Conservation (phyloP, 2,797 vertebrate species). For the Limosa lapponica region DNA sequence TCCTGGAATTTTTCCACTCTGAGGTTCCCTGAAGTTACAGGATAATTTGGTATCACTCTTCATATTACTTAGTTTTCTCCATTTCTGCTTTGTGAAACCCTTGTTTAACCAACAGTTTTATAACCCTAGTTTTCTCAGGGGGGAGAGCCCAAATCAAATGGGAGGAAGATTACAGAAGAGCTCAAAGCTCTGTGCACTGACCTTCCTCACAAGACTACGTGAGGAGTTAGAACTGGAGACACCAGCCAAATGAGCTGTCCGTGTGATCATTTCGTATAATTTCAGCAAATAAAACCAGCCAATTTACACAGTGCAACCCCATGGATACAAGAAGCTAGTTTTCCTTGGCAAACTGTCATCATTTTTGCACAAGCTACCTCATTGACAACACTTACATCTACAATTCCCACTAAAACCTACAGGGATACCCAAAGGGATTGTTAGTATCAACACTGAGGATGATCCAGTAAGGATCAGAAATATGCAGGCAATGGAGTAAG, state of each 20-base stretch:
- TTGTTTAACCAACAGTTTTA: not conserved
- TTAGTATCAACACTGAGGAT: not conserved
- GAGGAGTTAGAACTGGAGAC: not conserved
- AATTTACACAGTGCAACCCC: not conserved
- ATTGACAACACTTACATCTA: not conserved
- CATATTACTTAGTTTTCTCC: not conserved
- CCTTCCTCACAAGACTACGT: accelerated
- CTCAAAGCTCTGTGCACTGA: not conserved
- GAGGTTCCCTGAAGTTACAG: not conserved
- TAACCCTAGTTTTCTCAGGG: not conserved
- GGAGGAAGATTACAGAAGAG: not conserved
- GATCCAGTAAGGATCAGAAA: not conserved
- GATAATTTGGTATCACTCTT: not conserved
- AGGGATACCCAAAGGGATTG: not conserved
- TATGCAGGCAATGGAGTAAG: accelerated
- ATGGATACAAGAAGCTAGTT: not conserved
- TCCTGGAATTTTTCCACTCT: not conserved
- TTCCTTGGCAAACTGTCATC: not conserved
- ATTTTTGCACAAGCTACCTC: not conserved
- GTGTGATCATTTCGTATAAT: not conserved
- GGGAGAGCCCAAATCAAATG: not conserved
- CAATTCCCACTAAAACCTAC: not conserved
- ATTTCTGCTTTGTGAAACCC: not conserved
- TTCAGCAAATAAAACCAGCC: not conserved
- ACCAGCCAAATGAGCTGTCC: not conserved